These are phyloP conservation scores for Porites cylindrica DNA, from an alignment of 92 coral and sea anemone genomes.

Conservation along the genomic window DNA sequence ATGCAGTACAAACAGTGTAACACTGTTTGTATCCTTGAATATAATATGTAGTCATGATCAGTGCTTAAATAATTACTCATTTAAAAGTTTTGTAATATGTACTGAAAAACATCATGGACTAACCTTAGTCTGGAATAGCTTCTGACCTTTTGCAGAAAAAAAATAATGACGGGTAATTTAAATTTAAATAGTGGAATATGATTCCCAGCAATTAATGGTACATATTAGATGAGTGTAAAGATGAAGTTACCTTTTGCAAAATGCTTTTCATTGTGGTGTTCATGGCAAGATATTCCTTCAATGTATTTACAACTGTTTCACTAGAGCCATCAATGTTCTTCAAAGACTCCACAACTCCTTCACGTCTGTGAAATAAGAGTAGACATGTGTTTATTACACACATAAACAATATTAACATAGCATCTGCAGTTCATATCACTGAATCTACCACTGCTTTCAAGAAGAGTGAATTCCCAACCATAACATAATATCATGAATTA, in stretches of 20 bases:
- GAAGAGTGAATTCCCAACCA: too few species aligned
- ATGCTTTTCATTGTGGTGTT: conserved; percentile 81
- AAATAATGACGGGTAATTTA: background rate
- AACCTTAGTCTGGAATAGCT: conserved; percentile 78
- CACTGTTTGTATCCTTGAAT: too few species aligned
- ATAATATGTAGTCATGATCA: too few species aligned
- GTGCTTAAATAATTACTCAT: too few species aligned
- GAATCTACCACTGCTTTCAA: too few species aligned
- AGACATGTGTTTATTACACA: background rate
- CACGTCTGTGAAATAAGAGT: conserved; percentile 63
- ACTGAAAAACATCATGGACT: background rate
- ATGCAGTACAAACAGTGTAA: too few species aligned
- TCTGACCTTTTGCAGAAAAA: conserved; percentile 59
- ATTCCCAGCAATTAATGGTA: background rate
- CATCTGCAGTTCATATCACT: too few species aligned
- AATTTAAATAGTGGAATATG: background rate
- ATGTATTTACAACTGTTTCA: conserved; percentile 78
- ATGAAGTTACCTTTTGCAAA: conserved; percentile 65
- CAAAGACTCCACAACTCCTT: conserved; percentile 93
- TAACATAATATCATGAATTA: too few species aligned
- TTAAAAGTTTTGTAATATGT: background rate
- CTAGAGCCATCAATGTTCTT: conserved; percentile 82
- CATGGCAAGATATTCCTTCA: conserved; percentile 83
- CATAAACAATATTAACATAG: too few species aligned
- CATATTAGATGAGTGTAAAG: too few species aligned